Base-by-base conservation (phyloP, 2,888 invertebrate genomes). In the Andrena flavipes region DNA sequence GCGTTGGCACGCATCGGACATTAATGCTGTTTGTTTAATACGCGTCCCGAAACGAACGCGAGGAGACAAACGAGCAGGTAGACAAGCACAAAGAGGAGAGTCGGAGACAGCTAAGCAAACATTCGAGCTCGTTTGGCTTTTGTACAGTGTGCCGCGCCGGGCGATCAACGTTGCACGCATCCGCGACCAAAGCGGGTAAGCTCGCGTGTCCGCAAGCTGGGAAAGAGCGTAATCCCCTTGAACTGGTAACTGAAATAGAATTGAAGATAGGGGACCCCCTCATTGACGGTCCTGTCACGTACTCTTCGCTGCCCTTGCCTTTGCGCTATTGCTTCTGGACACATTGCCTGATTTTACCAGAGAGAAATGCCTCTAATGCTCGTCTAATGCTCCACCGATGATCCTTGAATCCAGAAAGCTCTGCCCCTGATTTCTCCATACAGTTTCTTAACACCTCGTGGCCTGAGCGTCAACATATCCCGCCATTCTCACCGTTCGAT, bases 81-180 rank as follows among this genome's bases (percentile, higher is more conserved):
- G 86, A 83, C 82, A 76, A 73, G 85, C 82, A 89, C 88, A 87
- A 90, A 89, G 87, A 90, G 86, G 76, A 82, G 84, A 85, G 72
- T 42, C 81, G 78, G 86, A 90, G 91, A 89, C 90, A 88, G 88
- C 91, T 91, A 90, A 89, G 88, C 89, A 91, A 91, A 91, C 92
- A 91, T 90, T 88, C 86, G 83, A 85, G 86, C 88, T 89, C 89
- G 86, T 88, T 91, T 86, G 84, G 85, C 80, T 80, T 86, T 76
- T 69, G 77, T 80, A 64, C 81, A 69, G 84, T 68, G 89, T n/a
- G 88, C 69, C 83, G 65, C 75, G 69, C 2, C 80, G 68, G 68
- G 76, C 83, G 83, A 77, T 76, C 83, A 65, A 70, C 73, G 87
- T 64, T 76, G 75, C 78, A 79, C 78, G 71, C 84, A 87, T 80